Conservation (phyloP, 2,113 vertebrate species). For the Melozone crissalis region DNA sequence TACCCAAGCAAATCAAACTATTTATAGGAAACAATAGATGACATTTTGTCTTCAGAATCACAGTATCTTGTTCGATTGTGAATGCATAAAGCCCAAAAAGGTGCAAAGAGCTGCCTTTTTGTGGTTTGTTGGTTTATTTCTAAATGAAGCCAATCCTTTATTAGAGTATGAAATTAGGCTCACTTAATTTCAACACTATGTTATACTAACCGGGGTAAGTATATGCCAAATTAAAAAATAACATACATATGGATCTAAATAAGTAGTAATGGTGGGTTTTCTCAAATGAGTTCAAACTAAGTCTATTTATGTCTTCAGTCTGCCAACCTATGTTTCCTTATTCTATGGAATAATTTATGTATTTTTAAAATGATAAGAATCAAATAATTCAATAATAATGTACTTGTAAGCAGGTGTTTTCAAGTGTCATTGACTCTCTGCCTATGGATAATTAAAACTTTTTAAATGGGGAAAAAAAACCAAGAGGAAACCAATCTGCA, state of each 20-base stretch:
- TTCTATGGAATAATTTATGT: not conserved
- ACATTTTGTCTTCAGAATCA: not conserved
- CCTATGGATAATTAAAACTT: not conserved
- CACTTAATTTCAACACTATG: not conserved
- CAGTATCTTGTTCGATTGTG: not conserved
- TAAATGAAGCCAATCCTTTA: not conserved
- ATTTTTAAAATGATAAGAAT: not conserved
- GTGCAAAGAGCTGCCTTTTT: fast-evolving
- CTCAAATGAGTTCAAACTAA: fast-evolving
- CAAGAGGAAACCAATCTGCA: not conserved
- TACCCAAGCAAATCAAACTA: not conserved
- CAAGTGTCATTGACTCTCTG: not conserved
- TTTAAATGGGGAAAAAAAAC: not conserved
- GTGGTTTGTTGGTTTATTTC: not conserved
- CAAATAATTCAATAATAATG: not conserved
- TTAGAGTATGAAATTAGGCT: not conserved
- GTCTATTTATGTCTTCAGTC: not conserved
- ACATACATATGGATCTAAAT: not conserved
- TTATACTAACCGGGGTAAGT: not conserved
- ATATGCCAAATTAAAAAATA: not conserved
- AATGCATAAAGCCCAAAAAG: not conserved
- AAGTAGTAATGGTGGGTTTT: not conserved
- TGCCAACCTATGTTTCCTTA: not conserved
- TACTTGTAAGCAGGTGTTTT: not conserved
- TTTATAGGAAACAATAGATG: not conserved